Percentiles rank a stretch among this genome's conserved stretches.
Conservation (phyloP, 2,888 invertebrate genomes). For the Limulus polyphemus region DNA sequence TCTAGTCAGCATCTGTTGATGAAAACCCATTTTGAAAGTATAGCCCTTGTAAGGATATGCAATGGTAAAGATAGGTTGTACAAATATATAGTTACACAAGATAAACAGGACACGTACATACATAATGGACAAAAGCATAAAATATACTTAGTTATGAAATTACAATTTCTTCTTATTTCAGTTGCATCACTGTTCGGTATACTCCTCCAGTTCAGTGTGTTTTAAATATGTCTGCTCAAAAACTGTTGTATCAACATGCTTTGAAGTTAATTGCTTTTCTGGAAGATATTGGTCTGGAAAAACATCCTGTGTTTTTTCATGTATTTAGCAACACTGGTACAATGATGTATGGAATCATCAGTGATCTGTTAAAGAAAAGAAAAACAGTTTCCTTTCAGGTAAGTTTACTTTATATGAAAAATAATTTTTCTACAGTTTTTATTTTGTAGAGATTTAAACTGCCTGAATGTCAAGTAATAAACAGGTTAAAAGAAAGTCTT, state of each 20-base stretch:
- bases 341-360: constrained; percentile 54
- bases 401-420: neutral
- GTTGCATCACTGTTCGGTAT: constrained; percentile 57
- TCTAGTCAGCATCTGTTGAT: neutral
- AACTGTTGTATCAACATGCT: constrained; percentile 49
- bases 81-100: too few relatives aligned
- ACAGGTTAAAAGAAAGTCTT: too few relatives aligned
- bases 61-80: neutral
- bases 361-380: constrained; percentile 41
- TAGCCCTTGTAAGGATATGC: neutral
- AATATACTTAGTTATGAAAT: constrained; percentile 4
- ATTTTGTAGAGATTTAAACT: too few relatives aligned
- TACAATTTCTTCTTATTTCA: constrained; percentile 36
- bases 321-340: constrained; percentile 65
- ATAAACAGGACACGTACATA: too few relatives aligned
- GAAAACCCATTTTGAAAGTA: constrained; percentile 5
- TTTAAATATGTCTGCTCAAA: constrained; percentile 31
- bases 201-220: constrained; percentile 49
- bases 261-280: constrained; percentile 52
- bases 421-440: too few relatives aligned
- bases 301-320: constrained; percentile 59
- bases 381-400: constrained; percentile 13
- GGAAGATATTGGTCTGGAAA: constrained; percentile 52
- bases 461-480: too few relatives aligned
- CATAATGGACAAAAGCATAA: neutral